Percentiles rank a stretch among this genome's conserved stretches.
These are phyloP conservation scores for Drosophila repletoides DNA, from an alignment of 1,140 invertebrate genomes.

Conservation along the genomic window DNA sequence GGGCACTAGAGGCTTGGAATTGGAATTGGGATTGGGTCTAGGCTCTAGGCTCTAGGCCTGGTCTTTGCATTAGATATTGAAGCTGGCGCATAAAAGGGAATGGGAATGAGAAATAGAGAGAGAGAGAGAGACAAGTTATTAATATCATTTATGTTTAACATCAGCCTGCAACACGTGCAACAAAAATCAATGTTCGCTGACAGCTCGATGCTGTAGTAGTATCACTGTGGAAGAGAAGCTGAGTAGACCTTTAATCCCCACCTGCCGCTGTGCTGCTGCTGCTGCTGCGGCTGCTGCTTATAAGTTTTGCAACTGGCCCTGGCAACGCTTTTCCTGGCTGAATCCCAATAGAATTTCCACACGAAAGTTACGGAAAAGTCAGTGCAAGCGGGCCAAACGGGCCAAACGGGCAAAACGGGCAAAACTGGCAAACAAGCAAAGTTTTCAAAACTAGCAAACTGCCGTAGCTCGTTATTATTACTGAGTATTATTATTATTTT, in stretches of 20 bases:
- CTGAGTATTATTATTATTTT: slow-evolving; percentile 60
- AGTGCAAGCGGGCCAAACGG: slow-evolving; percentile 14
- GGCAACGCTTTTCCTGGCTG: not conserved
- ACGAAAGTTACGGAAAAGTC: slow-evolving; percentile 61
- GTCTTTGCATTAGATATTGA: not conserved
- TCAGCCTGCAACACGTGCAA: not conserved
- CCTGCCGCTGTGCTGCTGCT: slow-evolving; percentile 38
- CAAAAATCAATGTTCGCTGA: slow-evolving; percentile 24
- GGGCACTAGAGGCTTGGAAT: too few relatives aligned
- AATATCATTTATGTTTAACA: slow-evolving; percentile 37
- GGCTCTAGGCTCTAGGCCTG: not conserved
- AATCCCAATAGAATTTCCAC: slow-evolving; percentile 53
- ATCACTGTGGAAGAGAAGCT: not conserved
- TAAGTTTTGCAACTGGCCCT: slow-evolving; percentile 52
- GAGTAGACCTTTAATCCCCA: slow-evolving; percentile 61
- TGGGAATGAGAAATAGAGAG: too few relatives aligned
- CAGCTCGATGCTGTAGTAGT: slow-evolving; percentile 10
- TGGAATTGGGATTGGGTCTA: not conserved
- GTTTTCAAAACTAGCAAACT: slow-evolving; percentile 55
- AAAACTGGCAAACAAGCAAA: slow-evolving; percentile 66
- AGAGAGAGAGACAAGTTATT: too few relatives aligned
- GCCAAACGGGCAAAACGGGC: slow-evolving; percentile 8
- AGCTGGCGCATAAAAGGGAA: not conserved
- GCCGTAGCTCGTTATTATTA: slow-evolving; percentile 64
- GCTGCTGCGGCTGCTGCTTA: slow-evolving; percentile 69